Evolutionary conservation across 2,888 invertebrate genomes (phyloP), one percentile per base, ranked within the genome.

Genomic region (Dendrolimus pini): DNA sequence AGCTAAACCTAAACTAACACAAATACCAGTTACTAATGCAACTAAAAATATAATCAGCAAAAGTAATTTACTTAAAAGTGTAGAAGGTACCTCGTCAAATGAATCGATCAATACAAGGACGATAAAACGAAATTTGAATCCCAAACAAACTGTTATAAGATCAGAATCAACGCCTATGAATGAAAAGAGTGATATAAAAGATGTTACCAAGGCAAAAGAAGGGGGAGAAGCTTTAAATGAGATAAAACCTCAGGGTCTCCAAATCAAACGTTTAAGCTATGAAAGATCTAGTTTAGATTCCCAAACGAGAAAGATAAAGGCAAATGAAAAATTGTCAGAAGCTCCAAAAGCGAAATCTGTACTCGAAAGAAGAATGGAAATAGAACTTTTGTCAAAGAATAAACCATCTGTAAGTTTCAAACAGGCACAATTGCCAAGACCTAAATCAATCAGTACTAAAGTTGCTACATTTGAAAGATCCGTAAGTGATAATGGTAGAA

Each of bases 1-100:
- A 53, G 87, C 84, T 0, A 94, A 94, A 82, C 94, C 94, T 52
- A 89, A 85, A 80, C 72, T 87, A 9, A 69, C 81, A 52, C 81
- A 75, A 62, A 77, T 82, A 59, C 72, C 83, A 8, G 64, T 76
- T 30, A 60, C 74, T 6, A 64, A 65, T 56, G 72, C 77, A 64
- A 70, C 68, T 56, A 78, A 73, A 66, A 61, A 60, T 57, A 60
- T 68, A 10, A 74, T 61, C 59, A 79, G 68, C 65, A 71, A 63
- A 8, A 68, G 61, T 10, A 64, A 60, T 18, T 53, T 69, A 54
- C 59, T 60, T 7, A 84, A 75, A 65, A 76, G 59, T 54, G 67
- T 75, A 56, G 84, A 82, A 54, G 74, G 77, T 56, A 71, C 80
- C 7, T 80, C 80, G 2, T 80, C 82, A 7, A 70, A 70, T 3